These are phyloP conservation scores for Brachionus calyciflorus DNA, from an alignment of 1,140 invertebrate genomes.

Conservation along the genomic window DNA sequence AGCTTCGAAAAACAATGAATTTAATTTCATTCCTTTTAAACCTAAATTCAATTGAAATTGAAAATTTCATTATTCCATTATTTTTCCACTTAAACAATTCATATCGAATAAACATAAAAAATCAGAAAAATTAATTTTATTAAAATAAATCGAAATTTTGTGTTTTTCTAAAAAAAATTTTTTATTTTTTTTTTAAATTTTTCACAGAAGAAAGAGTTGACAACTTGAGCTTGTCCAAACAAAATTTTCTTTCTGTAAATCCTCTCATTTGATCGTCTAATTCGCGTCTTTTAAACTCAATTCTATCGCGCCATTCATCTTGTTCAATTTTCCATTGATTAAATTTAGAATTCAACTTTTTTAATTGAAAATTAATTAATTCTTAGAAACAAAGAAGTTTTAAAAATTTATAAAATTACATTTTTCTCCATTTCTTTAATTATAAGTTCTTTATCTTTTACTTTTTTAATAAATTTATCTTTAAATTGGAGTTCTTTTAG, in stretches of 20 bases:
- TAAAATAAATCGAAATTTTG: too few relatives aligned
- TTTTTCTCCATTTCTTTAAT: constrained; percentile 94
- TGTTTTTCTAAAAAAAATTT: background rate
- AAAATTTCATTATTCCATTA: too few relatives aligned
- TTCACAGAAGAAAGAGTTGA: constrained; percentile 8
- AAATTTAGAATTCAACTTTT: constrained; percentile 12
- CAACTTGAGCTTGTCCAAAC: constrained; percentile 27
- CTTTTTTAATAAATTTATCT: constrained; percentile 90
- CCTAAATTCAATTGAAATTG: too few relatives aligned
- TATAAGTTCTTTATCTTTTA: constrained; percentile 93
- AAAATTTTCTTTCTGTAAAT: constrained; percentile 32
- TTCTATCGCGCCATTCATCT: constrained; percentile 34
- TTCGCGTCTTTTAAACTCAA: constrained; percentile 28
- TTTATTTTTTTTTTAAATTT: constrained; percentile 43
- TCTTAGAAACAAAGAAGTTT: background rate
- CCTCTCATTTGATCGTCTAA: constrained; percentile 37
- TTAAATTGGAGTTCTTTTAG: constrained; percentile 95
- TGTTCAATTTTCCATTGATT: constrained; percentile 35
- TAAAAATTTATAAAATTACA: background rate
- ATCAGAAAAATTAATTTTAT: too few relatives aligned
- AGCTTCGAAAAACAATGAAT: too few relatives aligned
- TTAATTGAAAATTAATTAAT: background rate
- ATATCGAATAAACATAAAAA: too few relatives aligned
- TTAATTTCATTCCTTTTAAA: too few relatives aligned
- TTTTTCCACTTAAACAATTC: too few relatives aligned